Base-by-base conservation (phyloP, 2,888 invertebrate genomes). In the Gisinianus flammeolus region DNA sequence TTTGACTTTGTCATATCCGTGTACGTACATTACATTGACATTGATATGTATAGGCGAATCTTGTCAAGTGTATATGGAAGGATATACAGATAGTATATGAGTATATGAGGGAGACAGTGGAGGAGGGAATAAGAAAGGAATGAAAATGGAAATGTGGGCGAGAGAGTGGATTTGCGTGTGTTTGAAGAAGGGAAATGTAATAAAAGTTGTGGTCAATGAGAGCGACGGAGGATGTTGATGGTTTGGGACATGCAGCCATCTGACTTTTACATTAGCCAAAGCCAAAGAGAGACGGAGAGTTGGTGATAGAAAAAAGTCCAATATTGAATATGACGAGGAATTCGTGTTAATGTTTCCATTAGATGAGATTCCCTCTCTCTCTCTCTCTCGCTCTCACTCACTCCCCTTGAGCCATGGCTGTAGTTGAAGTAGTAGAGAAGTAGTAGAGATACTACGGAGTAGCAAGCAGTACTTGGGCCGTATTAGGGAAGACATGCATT, bases 321-420 rank as follows among this genome's bases (percentile, higher is more conserved):
- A 75, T 79, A 79, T 77, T 77, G 75, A 79, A 77, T 77, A 77
- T 67, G 77, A 74, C 28, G 54, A 79, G 74, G 70, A 52, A 74
- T 75, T 66, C 64, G 79, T 70, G 79, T 71, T 79, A 79, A 79
- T 77, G 77, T 77, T 56, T 77, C 79, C 70, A 77, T 79, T 70
- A 76, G 72, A 64, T 24, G 64, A 62, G 78, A 78, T 78, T 73
- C 64, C 26, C 33, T 28, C 70, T 24, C 67, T 44, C 44, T 44
- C 44, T 44, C 44, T 44, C 44, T 16, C n/a, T n/a, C n/a, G n/a
- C n/a, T n/a, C n/a, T n/a, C n/a, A n/a, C n/a, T n/a, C n/a, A n/a
- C n/a, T n/a, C n/a, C n/a, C n/a, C n/a, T n/a, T n/a, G n/a, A n/a
- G n/a, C n/a, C n/a, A n/a, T n/a, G n/a, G n/a, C n/a, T n/a, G n/a